Conservation (phyloP, 2,113 vertebrate species). For the Amazona vittata region DNA sequence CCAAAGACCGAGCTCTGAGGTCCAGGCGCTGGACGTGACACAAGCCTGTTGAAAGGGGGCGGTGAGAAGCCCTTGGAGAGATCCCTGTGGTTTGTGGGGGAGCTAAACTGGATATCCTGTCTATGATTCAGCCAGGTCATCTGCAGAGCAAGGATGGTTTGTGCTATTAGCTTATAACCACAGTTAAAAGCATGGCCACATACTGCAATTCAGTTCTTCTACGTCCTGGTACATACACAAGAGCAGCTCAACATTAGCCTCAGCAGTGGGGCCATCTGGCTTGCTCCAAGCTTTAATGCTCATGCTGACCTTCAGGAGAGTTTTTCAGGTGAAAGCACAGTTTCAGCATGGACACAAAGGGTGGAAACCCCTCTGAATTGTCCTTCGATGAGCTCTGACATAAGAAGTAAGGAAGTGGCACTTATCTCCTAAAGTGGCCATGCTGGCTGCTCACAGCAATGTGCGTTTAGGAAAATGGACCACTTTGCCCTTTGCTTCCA, state of each 20-base stretch:
- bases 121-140: conserved; percentile 28
- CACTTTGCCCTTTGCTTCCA: background rate
- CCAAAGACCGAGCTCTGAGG: background rate
- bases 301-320: no score
- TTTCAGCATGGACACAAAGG: no score
- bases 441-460: background rate
- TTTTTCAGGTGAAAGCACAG: no score
- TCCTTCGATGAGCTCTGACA: no score
- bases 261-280: no score
- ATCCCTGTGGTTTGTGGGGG: conserved; percentile 54
- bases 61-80: background rate
- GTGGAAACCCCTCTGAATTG: no score
- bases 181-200: background rate
- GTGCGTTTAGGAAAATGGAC: background rate
- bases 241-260: no score
- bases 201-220: no score
- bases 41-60: background rate
- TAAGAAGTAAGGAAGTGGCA: no score
- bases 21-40: rapidly evolving
- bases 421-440: no score
- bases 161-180: background rate
- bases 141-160: background rate
- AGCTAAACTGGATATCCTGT: conserved; percentile 15
- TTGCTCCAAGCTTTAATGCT: no score
- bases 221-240: no score